Evolutionary conservation across 2,797 vertebrate genomes (phyloP).

Genomic region (Lemur catta): DNA sequence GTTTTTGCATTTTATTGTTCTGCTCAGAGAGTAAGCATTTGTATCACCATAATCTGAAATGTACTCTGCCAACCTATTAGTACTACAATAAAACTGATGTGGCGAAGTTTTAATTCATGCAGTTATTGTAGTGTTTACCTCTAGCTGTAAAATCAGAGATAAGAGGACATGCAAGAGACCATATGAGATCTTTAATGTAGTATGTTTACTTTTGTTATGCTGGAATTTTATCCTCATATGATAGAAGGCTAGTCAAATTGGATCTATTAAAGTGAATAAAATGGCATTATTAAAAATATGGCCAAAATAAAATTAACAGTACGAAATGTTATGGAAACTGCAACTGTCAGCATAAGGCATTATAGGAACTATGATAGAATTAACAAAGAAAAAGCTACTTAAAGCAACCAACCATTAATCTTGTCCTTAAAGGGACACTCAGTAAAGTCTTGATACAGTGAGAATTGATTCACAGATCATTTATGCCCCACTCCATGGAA

Average conservation of each 20-base stretch:
- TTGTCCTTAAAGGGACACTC: constrained; percentile 40
- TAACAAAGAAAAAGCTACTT: constrained; percentile 60
- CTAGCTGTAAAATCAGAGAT: constrained; percentile 44
- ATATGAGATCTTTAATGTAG: constrained; percentile 50
- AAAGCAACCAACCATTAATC: constrained; percentile 65
- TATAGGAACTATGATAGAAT: constrained; percentile 61
- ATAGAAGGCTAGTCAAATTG: constrained; percentile 53
- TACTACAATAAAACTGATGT: constrained; percentile 51
- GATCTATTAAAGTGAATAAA: constrained; percentile 57
- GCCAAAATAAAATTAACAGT: constrained; percentile 71
- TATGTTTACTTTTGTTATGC: constrained; percentile 59
- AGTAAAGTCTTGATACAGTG: constrained; percentile 47
- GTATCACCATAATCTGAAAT: constrained; percentile 47
- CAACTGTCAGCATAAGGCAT: constrained; percentile 61
- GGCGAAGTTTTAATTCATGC: constrained; percentile 63
- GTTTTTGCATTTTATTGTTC: constrained; percentile 59
- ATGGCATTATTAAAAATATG: constrained; percentile 50
- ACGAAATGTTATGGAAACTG: constrained; percentile 58
- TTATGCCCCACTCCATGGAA: constrained; percentile 14
- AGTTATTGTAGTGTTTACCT: constrained; percentile 45
- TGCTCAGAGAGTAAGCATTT: constrained; percentile 55
- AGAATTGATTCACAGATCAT: constrained; percentile 68
- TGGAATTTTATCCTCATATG: constrained; percentile 54
- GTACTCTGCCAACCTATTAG: constrained; percentile 49
- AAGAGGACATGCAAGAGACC: constrained; percentile 40